Evolutionary conservation across 1,140 invertebrate species (phyloP).

Genomic region (Anastrepha ludens): DNA sequence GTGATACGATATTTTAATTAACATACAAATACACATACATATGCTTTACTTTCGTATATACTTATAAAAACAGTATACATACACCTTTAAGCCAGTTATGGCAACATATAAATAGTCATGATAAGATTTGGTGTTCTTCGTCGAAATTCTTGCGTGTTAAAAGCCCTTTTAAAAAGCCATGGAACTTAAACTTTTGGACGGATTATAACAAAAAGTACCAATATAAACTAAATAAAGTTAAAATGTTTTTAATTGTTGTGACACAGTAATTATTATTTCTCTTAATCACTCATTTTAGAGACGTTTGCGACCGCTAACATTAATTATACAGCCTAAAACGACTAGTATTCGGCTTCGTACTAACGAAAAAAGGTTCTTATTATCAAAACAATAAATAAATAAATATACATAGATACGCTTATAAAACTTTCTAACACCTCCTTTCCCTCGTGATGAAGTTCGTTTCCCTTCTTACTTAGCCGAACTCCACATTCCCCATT

Average conservation of each 20-base stretch:
- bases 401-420: not conserved
- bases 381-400: conserved; percentile 9
- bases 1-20: not conserved
- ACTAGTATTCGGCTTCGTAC: too few species aligned
- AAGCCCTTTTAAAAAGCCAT: not conserved
- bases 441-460: not conserved
- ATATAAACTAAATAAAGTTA: not conserved
- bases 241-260: conserved; percentile 8
- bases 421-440: not conserved
- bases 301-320: too few species aligned
- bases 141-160: not conserved
- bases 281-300: not conserved
- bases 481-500: conserved; percentile 73
- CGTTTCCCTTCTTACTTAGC: conserved; percentile 59
- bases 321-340: too few species aligned
- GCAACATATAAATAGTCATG: not conserved
- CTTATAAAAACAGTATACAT: not conserved
- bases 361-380: too few species aligned
- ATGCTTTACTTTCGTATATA: not conserved
- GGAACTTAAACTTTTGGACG: not conserved
- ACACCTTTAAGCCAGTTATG: not conserved
- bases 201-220: conserved; percentile 3
- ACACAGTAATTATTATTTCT: not conserved
- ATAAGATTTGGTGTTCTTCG: not conserved
- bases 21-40: not conserved